Evolutionary conservation across 2,113 vertebrate species (phyloP).

Genomic region (Neomonachus schauinslandi): DNA sequence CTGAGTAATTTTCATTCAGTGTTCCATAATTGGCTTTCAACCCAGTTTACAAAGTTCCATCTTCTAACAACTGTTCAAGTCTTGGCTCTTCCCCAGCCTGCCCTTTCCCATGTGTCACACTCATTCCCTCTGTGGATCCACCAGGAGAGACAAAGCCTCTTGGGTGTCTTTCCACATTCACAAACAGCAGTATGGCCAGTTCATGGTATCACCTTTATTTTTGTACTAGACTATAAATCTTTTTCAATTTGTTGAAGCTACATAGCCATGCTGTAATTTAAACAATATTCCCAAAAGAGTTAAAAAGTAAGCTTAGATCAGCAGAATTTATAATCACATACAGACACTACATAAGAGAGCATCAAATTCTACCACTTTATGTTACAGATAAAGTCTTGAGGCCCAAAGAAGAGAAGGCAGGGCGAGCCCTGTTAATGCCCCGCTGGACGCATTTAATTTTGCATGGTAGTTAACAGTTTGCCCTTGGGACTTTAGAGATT

Average conservation of each 20-base stretch:
- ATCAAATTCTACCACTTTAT: background rate
- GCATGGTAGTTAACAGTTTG: background rate
- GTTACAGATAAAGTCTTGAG: background rate
- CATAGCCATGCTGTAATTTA: constrained; percentile 84
- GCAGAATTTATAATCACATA: background rate
- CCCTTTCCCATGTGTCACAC: background rate
- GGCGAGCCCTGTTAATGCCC: background rate
- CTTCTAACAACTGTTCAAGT: constrained; percentile 88
- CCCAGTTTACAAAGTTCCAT: constrained; percentile 88
- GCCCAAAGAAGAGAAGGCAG: background rate
- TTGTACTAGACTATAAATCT: constrained; percentile 82
- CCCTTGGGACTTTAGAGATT: background rate
- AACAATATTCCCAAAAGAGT: constrained; percentile 79
- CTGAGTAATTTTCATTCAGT: constrained; percentile 87
- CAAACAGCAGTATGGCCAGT: constrained; percentile 83
- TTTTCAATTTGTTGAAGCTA: constrained; percentile 75
- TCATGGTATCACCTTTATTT: constrained; percentile 84
- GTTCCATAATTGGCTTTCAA: constrained; percentile 86
- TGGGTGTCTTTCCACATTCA: background rate
- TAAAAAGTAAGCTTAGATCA: background rate
- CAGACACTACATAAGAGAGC: background rate
- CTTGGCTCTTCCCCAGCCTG: constrained; percentile 75
- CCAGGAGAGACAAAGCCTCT: constrained; percentile 62
- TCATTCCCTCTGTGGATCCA: constrained; percentile 51
- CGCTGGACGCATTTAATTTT: background rate